Percentiles rank a stretch among this genome's conserved stretches.
phyloP scores from a whole-genome alignment of 2,888 invertebrate species.

The Eilema sororculum region DNA sequence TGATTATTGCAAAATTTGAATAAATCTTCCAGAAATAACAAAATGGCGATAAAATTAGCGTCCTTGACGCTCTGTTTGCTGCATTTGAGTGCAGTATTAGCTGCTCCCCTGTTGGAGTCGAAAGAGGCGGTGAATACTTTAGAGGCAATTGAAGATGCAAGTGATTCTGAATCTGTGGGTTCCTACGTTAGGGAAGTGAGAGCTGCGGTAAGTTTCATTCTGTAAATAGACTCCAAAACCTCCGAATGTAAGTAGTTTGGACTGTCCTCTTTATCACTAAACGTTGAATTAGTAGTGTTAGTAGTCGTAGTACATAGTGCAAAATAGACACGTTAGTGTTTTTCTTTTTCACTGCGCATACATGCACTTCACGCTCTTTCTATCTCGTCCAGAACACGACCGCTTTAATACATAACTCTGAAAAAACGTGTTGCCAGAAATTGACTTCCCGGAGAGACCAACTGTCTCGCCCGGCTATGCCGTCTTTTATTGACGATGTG shows the following conservation, averaged over 20 bases:
- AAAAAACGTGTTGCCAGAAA: too few relatives aligned
- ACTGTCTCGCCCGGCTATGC: too few relatives aligned
- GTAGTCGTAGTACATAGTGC: too few relatives aligned
- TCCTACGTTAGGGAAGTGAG: constrained; percentile 87
- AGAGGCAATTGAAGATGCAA: constrained; percentile 75
- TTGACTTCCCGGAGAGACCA: too few relatives aligned
- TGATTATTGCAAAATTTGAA: not conserved
- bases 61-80: constrained; percentile 65
- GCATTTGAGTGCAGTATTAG: constrained; percentile 63
- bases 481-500: too few relatives aligned
- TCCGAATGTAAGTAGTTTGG: not conserved
- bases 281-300: too few relatives aligned
- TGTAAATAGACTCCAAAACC: not conserved
- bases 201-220: constrained; percentile 75
- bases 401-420: too few relatives aligned
- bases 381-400: too few relatives aligned
- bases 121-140: constrained; percentile 60
- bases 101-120: constrained; percentile 41
- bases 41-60: constrained; percentile 63
- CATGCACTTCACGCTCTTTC: too few relatives aligned
- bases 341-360: too few relatives aligned
- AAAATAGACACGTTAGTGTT: too few relatives aligned
- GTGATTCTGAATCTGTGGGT: constrained; percentile 86
- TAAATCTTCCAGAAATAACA: constrained; percentile 38
- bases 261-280: not conserved